These are phyloP conservation scores for Serrognathus titanus DNA, from an alignment of 2,888 invertebrate species.

Conservation along the genomic window DNA sequence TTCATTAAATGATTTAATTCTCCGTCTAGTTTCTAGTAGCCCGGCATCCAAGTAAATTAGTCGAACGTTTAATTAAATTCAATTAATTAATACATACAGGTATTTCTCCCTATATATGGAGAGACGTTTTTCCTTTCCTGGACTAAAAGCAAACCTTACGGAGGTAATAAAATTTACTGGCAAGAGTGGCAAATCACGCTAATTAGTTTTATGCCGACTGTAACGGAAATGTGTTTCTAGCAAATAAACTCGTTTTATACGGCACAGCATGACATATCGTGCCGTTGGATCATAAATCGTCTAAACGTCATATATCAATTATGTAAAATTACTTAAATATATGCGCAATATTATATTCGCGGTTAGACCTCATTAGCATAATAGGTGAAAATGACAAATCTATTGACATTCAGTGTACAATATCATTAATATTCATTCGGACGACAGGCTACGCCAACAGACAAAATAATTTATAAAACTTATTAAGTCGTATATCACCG, in stretches of 20 bases:
- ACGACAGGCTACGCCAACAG: slow-evolving; percentile 7
- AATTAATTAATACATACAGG: too few relatives aligned
- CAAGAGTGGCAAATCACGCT: slow-evolving; percentile 9
- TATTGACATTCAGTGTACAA: not conserved
- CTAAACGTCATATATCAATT: slow-evolving; percentile 9
- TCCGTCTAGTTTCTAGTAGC: too few relatives aligned
- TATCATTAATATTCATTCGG: slow-evolving; percentile 14
- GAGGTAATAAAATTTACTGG: slow-evolving; percentile 4
- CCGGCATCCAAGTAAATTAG: too few relatives aligned
- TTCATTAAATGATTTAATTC: too few relatives aligned
- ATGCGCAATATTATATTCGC: slow-evolving; percentile 8
- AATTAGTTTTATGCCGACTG: slow-evolving; percentile 9
- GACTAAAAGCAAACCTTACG: not conserved
- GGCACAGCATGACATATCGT: not conserved
- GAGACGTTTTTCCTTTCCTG: not conserved
- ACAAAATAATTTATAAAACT: slow-evolving; percentile 10
- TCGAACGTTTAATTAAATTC: too few relatives aligned
- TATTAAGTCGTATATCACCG: too few relatives aligned
- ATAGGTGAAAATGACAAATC: slow-evolving; percentile 12
- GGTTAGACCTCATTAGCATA: slow-evolving; percentile 2
- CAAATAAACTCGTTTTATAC: slow-evolving; percentile 14
- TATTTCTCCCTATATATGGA: not conserved
- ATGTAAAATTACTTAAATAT: slow-evolving; percentile 11
- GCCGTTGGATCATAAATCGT: not conserved
- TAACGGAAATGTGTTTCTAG: slow-evolving; percentile 11